Base-by-base conservation (phyloP, 2,113 vertebrate genomes). In the Neotragus moschatus region DNA sequence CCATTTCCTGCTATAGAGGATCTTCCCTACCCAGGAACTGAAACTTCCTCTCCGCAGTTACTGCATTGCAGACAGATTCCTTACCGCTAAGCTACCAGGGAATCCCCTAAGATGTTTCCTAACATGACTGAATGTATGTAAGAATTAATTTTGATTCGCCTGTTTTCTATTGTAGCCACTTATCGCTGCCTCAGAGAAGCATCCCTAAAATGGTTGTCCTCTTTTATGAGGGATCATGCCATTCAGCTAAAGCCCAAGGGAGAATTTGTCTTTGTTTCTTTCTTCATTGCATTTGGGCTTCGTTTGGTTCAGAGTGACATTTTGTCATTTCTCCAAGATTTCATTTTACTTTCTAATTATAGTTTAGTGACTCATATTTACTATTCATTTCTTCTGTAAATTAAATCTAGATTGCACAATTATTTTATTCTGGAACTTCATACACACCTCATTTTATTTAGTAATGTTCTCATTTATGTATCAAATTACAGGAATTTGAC, bases 341-440 rank as follows among this genome's bases (percentile, higher is more conserved):
- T 97, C 39, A 81, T 53, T 92, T 92, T 95, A 55, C 17, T 25
- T 95, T 96, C 53, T 96, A 94, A 95, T 94, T 97, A 55, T 91
- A 49, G 91, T 86, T 94, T 36, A 90, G 25, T 49, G 75, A 87
- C 87, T 97, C 73, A 81, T 94, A 73, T 90, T 97, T 98, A 85
- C 85, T 94, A 47, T 92, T 88, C 25, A 95, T 92, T 95, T 97
- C 63, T 95, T 96, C 9, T 82, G 36, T 84, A 97, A 95, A 94
- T 92, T 91, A 90, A 88, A 97, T 92, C 28, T 95, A 81, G 61
- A 88, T 96, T 95, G 55, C 75, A 89, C 39, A 89, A 60, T 77
- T 92, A 85, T 58, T 95, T 88, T 90, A 58, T 88, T 77, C 36
- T 94, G 25, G 28, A 26, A 56, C 70, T 92, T 95, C 70, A 77